phyloP scores from a whole-genome alignment of 2,797 vertebrate species.

The Enteromius argenteus region DNA sequence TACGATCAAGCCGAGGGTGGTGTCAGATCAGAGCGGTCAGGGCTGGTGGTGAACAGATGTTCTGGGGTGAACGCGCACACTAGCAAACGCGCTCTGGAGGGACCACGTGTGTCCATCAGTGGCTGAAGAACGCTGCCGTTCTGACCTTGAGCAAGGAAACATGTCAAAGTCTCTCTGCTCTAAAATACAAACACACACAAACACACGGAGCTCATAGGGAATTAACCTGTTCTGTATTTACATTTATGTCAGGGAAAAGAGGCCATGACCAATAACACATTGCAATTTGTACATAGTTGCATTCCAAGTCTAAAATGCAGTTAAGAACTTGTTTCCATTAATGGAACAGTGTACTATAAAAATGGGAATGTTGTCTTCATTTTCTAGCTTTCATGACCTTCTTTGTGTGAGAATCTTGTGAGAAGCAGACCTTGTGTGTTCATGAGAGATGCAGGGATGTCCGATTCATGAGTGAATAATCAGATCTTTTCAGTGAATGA shows the following conservation, averaged over 20 bases:
- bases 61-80: constrained; percentile 90
- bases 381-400: background rate
- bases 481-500: constrained; percentile 1
- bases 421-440: background rate
- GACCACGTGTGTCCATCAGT: constrained; percentile 92
- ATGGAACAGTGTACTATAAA: background rate
- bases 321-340: background rate
- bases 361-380: background rate
- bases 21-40: constrained; percentile 95
- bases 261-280: constrained; percentile 17
- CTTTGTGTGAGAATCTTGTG: background rate
- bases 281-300: constrained; percentile 6
- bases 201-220: constrained; percentile 47
- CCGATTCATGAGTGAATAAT: background rate
- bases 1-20: constrained; percentile 82
- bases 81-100: constrained; percentile 90
- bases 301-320: background rate
- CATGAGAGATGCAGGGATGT: background rate
- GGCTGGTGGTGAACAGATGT: constrained; percentile 99
- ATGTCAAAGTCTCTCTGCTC: constrained; percentile 73
- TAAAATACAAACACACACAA: constrained; percentile 53
- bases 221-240: constrained; percentile 50
- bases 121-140: constrained; percentile 88
- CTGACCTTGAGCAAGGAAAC: constrained; percentile 95
- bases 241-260: constrained; percentile 27